Evolutionary conservation across 2,113 vertebrate species (phyloP).

Genomic region (Eudyptes chrysolophus): DNA sequence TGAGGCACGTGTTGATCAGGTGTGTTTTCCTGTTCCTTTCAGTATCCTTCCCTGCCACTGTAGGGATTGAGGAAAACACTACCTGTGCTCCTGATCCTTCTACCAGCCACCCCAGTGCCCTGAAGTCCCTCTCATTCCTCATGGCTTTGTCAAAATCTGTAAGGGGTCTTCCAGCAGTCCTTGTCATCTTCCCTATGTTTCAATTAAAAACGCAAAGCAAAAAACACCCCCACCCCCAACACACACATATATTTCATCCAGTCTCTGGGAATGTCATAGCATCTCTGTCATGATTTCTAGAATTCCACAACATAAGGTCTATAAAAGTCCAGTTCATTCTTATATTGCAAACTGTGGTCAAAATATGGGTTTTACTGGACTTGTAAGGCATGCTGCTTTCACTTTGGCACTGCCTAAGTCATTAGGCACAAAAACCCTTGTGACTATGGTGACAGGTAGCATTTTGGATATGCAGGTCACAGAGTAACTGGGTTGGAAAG

Average conservation of each 20-base stretch:
- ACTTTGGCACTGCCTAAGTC: background rate
- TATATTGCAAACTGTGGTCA: background rate
- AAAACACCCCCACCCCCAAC: background rate
- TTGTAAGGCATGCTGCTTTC: background rate
- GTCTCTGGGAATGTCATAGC: fast-evolving
- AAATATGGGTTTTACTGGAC: background rate
- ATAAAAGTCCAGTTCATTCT: background rate
- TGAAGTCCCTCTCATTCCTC: background rate
- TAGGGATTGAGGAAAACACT: too few relatives aligned
- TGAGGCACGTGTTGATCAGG: too few relatives aligned
- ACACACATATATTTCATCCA: background rate
- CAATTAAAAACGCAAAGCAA: background rate
- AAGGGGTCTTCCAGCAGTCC: background rate
- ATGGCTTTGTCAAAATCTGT: background rate
- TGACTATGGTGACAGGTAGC: background rate
- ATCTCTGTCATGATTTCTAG: background rate
- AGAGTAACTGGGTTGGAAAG: background rate
- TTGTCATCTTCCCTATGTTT: background rate
- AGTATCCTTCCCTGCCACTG: too few relatives aligned
- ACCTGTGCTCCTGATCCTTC: too few relatives aligned
- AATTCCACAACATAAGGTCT: background rate
- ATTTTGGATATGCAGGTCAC: background rate
- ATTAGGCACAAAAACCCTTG: background rate
- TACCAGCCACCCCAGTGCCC: too few relatives aligned
- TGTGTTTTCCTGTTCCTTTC: too few relatives aligned